Evolutionary conservation across 2,797 vertebrate species (phyloP), one percentile per base, ranked within the genome.

Genomic region (Chromis chromis): DNA sequence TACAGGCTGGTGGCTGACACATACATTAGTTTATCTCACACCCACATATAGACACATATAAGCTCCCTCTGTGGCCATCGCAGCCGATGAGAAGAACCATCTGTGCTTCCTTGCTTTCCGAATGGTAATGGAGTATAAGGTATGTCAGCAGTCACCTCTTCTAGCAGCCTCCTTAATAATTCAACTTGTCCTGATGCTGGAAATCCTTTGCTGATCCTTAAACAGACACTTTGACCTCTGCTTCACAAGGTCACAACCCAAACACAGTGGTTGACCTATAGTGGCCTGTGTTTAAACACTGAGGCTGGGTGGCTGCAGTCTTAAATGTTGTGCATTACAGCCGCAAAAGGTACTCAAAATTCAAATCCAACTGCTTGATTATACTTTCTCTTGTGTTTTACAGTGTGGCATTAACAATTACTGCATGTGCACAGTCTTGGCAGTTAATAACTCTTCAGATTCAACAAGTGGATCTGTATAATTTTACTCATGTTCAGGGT

Each of bases 141-240:
- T 59, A 53, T 39, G 42, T 64, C 42, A 55, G 39, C 67, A 59
- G 66, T 88, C 59, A 65, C 61, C 74, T 69, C 70, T 31, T 52
- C 54, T 61, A 62, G 73, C 25, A 74, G 54, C 27, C 33, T 76
- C 44, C 27, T 90, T 79, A 88, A 88, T 88, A 87, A 92, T 91
- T 92, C 78, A 89, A 42, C 64, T 21, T 54, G 36, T 22, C 57
- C 65, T 74, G 67, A 80, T 44, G 76, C 66, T 46, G 6, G 59
- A 60, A 63, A 77, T 61, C 19, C 69, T 61, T 56, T 60, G 55
- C 24, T 63, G 33, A 83, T 75, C 70, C 54, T 56, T 49, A 67
- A 58, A 62, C 52, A 76, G 49, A 55, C 39, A 57, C 33, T 70
- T 22, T 83, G 73, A 91, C 89, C 84, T 83, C 63, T 60, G 33